Evolutionary conservation across 1,140 invertebrate species (phyloP).

Genomic region (Agrilus planipennis): DNA sequence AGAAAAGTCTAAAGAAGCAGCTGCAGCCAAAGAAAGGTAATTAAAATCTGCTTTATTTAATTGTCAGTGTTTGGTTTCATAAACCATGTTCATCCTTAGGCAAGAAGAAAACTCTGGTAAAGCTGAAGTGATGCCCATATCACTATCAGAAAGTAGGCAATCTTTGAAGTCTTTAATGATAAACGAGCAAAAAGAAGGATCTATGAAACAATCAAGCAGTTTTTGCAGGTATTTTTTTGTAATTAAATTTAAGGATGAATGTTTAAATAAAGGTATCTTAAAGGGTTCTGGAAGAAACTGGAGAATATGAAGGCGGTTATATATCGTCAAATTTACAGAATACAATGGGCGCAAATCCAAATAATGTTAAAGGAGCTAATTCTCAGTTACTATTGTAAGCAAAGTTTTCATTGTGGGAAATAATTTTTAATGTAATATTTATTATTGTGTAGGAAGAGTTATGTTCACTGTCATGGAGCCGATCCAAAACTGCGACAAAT

Average conservation of each 20-base stretch:
- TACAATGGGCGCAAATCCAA: slow-evolving; percentile 45
- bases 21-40: no score
- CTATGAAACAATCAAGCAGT: slow-evolving; percentile 5
- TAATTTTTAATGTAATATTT: slow-evolving; percentile 1
- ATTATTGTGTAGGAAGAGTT: slow-evolving; percentile 45
- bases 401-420: slow-evolving; percentile 16
- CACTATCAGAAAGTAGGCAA: slow-evolving; percentile 29
- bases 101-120: no score
- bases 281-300: slow-evolving; percentile 30
- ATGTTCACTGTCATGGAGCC: slow-evolving; percentile 57
- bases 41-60: no score
- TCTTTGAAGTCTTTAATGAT: slow-evolving; percentile 30
- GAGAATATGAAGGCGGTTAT: slow-evolving; percentile 29
- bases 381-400: slow-evolving; percentile 56
- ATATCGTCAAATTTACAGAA: slow-evolving; percentile 42
- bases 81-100: no score
- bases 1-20: no score
- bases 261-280: slow-evolving; percentile 5
- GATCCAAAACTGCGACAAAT: slow-evolving; percentile 40
- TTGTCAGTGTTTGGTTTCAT: no score
- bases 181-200: slow-evolving; percentile 20
- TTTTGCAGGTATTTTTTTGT: slow-evolving; percentile 2
- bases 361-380: slow-evolving; percentile 50
- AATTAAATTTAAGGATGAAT: not conserved
- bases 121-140: no score